Conservation (phyloP, 2,797 vertebrate species). For the Calcarius lapponicus region DNA sequence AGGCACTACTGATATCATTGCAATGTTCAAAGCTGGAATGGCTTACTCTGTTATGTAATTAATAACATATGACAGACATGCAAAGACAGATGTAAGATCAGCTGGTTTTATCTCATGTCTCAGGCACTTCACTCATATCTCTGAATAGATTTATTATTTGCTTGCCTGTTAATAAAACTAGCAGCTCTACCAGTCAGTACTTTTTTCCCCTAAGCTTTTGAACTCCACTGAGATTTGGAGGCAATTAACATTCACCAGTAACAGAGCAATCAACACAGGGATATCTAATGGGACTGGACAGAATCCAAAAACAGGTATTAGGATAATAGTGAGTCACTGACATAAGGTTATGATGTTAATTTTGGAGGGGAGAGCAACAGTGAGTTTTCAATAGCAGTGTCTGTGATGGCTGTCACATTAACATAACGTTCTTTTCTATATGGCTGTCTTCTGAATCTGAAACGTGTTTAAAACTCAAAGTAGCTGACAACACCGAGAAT, state of each 20-base stretch:
- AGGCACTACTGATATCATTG: not conserved
- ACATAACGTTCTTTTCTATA: slow-evolving; percentile 60
- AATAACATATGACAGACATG: slow-evolving; percentile 27
- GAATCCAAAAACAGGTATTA: slow-evolving; percentile 82
- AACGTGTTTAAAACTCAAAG: slow-evolving; percentile 54
- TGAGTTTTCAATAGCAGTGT: slow-evolving; percentile 64
- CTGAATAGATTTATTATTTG: slow-evolving; percentile 73
- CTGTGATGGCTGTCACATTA: slow-evolving; percentile 68
- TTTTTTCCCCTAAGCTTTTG: slow-evolving; percentile 69
- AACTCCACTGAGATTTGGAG: slow-evolving; percentile 79
- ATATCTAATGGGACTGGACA: slow-evolving; percentile 82
- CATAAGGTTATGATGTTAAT: slow-evolving; percentile 79
- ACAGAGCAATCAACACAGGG: slow-evolving; percentile 81
- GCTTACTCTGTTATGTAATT: not conserved
- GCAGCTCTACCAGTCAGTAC: slow-evolving; percentile 67
- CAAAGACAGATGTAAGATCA: slow-evolving; percentile 40
- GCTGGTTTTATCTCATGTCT: slow-evolving; percentile 26
- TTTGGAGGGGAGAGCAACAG: slow-evolving; percentile 67
- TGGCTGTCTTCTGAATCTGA: slow-evolving; percentile 25
- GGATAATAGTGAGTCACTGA: slow-evolving; percentile 77
- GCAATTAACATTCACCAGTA: slow-evolving; percentile 84
- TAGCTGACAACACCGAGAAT: slow-evolving; percentile 61
- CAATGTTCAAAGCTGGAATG: not conserved
- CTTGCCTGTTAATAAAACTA: slow-evolving; percentile 74
- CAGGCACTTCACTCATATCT: slow-evolving; percentile 47